Base-by-base conservation (phyloP, 1,140 invertebrate species). In the Berghia stephanieae region DNA sequence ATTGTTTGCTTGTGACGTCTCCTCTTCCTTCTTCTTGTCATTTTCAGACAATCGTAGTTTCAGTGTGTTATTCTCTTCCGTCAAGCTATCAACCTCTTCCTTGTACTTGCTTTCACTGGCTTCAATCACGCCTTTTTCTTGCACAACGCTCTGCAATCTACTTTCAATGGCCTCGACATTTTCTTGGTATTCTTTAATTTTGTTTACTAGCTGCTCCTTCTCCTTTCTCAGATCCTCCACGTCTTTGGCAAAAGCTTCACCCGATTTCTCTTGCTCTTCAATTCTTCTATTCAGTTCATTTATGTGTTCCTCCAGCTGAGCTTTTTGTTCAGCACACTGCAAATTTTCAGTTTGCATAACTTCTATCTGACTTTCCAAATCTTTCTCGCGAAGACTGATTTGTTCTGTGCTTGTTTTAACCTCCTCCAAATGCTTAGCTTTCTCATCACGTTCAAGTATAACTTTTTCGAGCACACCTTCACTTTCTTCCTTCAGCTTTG, bases 141-240 rank as follows among this genome's bases (percentile, higher is more conserved):
- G 38, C 36, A 77, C 66, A 42, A 79, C 66, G 42, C 75, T 46
- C 34, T 82, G 80, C 18, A 85, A 49, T 31, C 78, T 63, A 27
- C 40, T 46, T 57, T 72, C 74, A 24, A 27, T 40, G 0, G 8
- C 10, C 13, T 21, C 72, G 8, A 71, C 13, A 13, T 75, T 67
- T 21, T 38, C 72, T 57, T 70, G 55, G n/a, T n/a, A 10, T 34
- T 60, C 57, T 34, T 74, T 18, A 34, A 52, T 6, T 40, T 57
- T 38, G 6, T 75, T 43, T 24, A 36, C n/a, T 24, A 24, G 34
- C 43, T 55, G 24, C 34, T 67, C 60, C 16, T 77, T 46, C 24
- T 46, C 21, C 44, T 38, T 21, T 63, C 38, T 63, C 36, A 13
- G 10, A 21, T 16, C 16, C 13, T 67, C 44, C 6, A 77, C 2